These are phyloP conservation scores for Amblyjoppa fuscipennis DNA, from an alignment of 2,888 invertebrate genomes.

Conservation along the genomic window DNA sequence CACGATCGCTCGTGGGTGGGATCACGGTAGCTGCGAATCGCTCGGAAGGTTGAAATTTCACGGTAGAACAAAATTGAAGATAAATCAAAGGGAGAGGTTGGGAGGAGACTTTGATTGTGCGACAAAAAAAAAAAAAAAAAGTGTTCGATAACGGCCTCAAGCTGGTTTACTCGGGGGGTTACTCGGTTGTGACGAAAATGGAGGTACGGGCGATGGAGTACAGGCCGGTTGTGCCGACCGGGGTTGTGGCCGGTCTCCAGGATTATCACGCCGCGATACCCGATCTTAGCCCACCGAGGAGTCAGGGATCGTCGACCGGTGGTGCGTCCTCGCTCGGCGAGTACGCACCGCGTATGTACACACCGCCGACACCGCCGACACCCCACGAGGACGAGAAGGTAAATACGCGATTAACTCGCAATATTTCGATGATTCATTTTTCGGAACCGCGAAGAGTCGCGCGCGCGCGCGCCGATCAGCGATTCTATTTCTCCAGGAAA, in stretches of 20 bases:
- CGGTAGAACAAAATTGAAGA: not conserved
- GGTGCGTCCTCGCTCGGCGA: slow-evolving; percentile 84
- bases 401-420: slow-evolving; percentile 59
- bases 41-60: not conserved
- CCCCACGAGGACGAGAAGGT: slow-evolving; percentile 85
- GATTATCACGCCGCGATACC: slow-evolving; percentile 84
- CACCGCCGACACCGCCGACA: slow-evolving; percentile 84
- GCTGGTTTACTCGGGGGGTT: slow-evolving; percentile 81
- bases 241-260: slow-evolving; percentile 81
- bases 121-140: slow-evolving; percentile 2
- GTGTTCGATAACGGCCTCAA: slow-evolving; percentile 78
- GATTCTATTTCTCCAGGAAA: too few species aligned
- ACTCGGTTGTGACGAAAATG: slow-evolving; percentile 83
- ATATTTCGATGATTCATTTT: not conserved
- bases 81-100: not conserved
- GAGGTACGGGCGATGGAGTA: slow-evolving; percentile 87
- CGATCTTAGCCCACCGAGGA: slow-evolving; percentile 84
- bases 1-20: not conserved
- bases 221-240: slow-evolving; percentile 86
- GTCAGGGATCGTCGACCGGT: slow-evolving; percentile 84
- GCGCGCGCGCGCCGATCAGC: too few species aligned
- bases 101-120: slow-evolving; percentile 3
- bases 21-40: slow-evolving; percentile 5
- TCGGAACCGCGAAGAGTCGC: too few species aligned
- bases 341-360: slow-evolving; percentile 84